Percentiles rank a stretch among this genome's conserved stretches.
phyloP scores from a whole-genome alignment of 2,888 invertebrate genomes.

The Eupithecia insigniata region DNA sequence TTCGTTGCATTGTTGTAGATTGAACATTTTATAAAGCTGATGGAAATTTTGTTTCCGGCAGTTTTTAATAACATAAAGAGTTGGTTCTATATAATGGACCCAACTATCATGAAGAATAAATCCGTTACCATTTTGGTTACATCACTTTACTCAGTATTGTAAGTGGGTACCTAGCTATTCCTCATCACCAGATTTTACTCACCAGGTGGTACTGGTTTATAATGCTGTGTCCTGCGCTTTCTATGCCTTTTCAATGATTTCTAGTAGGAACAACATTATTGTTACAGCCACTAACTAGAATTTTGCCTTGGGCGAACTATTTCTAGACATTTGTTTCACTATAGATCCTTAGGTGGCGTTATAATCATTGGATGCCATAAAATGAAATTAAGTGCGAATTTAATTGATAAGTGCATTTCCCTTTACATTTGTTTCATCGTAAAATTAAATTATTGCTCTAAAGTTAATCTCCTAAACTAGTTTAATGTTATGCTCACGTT shows the following conservation, averaged over 20 bases:
- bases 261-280: neutral
- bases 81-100: neutral
- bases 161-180: neutral
- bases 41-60: neutral
- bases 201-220: neutral
- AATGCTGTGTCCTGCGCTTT: neutral
- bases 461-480: neutral
- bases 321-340: neutral
- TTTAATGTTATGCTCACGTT: neutral
- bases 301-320: neutral
- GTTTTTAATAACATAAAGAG: neutral
- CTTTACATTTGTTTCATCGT: neutral
- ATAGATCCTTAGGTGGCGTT: neutral
- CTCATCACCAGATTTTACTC: neutral
- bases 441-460: neutral
- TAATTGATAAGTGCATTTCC: constrained; percentile 6
- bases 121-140: neutral
- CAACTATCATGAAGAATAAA: neutral
- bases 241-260: neutral
- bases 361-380: constrained; percentile 13
- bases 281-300: neutral
- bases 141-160: neutral
- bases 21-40: constrained; percentile 16
- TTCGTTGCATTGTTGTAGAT: constrained; percentile 27
- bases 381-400: constrained; percentile 12